phyloP scores from a whole-genome alignment of 2,113 vertebrate genomes.

The Chinchilla lanigera region DNA sequence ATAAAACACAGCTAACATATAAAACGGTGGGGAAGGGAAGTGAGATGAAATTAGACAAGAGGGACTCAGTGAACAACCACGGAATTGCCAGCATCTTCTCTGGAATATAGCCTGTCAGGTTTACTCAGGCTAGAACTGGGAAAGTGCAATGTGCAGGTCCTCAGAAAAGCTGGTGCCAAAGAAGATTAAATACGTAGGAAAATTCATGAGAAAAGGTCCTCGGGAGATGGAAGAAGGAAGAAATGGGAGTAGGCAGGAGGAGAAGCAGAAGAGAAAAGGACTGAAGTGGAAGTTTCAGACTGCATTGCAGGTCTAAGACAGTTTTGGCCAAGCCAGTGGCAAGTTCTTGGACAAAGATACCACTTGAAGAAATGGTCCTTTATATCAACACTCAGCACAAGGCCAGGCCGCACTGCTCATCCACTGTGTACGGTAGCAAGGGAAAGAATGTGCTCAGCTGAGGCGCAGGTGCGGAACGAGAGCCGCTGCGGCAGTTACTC shows the following conservation, averaged over 20 bases:
- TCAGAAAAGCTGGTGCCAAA: not conserved
- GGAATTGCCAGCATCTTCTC: not conserved
- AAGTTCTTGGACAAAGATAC: not conserved
- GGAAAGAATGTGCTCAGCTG: not conserved
- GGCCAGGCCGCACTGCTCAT: accelerated
- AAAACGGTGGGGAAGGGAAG: not conserved
- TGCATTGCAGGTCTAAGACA: not conserved
- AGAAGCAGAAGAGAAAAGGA: not conserved
- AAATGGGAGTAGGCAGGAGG: not conserved
- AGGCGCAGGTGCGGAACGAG: not conserved
- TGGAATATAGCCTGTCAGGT: accelerated
- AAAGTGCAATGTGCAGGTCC: not conserved
- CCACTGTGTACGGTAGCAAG: not conserved
- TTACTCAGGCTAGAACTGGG: not conserved
- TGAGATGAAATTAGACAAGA: not conserved
- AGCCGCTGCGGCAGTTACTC: not conserved
- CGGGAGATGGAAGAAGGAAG: not conserved
- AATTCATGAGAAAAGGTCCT: not conserved
- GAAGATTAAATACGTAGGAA: not conserved
- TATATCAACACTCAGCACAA: not conserved
- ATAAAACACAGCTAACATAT: not conserved
- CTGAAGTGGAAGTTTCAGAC: not conserved
- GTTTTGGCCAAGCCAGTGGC: not conserved
- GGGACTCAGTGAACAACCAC: not conserved
- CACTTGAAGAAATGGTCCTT: not conserved